Conservation (phyloP, 2,797 vertebrate genomes). For the Eleutherodactylus coqui region DNA sequence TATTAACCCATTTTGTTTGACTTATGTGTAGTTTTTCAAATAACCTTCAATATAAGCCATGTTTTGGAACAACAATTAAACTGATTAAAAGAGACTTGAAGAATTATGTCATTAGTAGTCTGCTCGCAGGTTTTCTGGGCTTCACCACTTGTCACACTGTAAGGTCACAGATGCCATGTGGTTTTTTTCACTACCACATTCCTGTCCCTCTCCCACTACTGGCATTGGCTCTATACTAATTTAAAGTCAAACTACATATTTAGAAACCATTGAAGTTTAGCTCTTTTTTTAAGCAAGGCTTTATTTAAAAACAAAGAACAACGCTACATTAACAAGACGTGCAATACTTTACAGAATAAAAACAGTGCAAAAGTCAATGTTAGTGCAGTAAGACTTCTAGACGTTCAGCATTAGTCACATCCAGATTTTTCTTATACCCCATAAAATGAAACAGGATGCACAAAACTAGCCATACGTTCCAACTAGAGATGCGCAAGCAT, state of each 20-base stretch:
- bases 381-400: too few species aligned
- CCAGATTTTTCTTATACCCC: too few species aligned
- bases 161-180: not conserved
- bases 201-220: not conserved
- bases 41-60: conserved; percentile 14
- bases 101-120: conserved; percentile 57
- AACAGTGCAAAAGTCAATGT: too few species aligned
- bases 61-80: conserved; percentile 66
- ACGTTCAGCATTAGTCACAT: too few species aligned
- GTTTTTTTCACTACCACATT: conserved; percentile 38
- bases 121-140: conserved; percentile 7
- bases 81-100: conserved; percentile 67
- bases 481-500: too few species aligned
- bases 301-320: too few species aligned
- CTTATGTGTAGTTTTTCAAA: conserved; percentile 58
- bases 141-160: conserved; percentile 53
- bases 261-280: too few species aligned
- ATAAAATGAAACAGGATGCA: too few species aligned
- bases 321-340: too few species aligned
- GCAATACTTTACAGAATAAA: too few species aligned
- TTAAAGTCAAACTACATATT: not conserved
- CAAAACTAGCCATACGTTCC: too few species aligned
- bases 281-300: too few species aligned
- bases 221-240: not conserved
- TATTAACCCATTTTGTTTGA: conserved; percentile 66